A percentile compares a stretch with the other conserved stretches of the same genome.
phyloP scores from a whole-genome alignment of 2,888 invertebrate genomes.

The Carcina quercana region DNA sequence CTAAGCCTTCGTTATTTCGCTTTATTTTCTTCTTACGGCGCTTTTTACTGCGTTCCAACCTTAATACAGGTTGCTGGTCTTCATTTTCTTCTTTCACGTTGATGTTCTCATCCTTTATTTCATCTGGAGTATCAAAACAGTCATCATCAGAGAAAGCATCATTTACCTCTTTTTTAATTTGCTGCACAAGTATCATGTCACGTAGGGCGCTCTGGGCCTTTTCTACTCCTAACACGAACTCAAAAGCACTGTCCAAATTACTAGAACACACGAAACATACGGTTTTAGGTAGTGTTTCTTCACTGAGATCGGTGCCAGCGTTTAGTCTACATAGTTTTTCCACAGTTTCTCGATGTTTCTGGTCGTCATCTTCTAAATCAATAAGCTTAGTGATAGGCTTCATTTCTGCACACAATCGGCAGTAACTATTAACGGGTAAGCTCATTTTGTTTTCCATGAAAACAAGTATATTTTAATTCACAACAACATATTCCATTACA shows the following conservation, averaged over 20 bases:
- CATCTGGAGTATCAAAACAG: background rate
- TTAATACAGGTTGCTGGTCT: background rate
- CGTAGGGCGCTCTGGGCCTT: slow-evolving; percentile 34
- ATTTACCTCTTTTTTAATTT: slow-evolving; percentile 30
- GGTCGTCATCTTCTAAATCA: slow-evolving; percentile 27
- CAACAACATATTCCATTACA: too few species aligned
- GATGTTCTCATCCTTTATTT: background rate
- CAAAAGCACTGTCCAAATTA: slow-evolving; percentile 35
- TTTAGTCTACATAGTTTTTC: slow-evolving; percentile 37
- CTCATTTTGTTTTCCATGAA: background rate
- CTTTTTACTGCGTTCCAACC: slow-evolving; percentile 7
- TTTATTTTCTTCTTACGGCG: slow-evolving; percentile 12
- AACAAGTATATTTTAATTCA: background rate
- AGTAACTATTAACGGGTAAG: slow-evolving; percentile 23
- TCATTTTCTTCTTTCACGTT: background rate
- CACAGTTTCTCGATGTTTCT: slow-evolving; percentile 25
- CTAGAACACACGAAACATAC: slow-evolving; percentile 41
- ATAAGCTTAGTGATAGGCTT: slow-evolving; percentile 34
- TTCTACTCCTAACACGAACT: slow-evolving; percentile 39
- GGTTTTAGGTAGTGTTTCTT: slow-evolving; percentile 32
- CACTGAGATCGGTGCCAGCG: slow-evolving; percentile 28
- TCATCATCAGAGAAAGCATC: background rate
- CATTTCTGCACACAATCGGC: slow-evolving; percentile 40
- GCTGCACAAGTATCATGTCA: slow-evolving; percentile 20
- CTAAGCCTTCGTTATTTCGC: slow-evolving; percentile 13